phyloP scores from a whole-genome alignment of 2,113 vertebrate species.

The Poecile atricapillus region DNA sequence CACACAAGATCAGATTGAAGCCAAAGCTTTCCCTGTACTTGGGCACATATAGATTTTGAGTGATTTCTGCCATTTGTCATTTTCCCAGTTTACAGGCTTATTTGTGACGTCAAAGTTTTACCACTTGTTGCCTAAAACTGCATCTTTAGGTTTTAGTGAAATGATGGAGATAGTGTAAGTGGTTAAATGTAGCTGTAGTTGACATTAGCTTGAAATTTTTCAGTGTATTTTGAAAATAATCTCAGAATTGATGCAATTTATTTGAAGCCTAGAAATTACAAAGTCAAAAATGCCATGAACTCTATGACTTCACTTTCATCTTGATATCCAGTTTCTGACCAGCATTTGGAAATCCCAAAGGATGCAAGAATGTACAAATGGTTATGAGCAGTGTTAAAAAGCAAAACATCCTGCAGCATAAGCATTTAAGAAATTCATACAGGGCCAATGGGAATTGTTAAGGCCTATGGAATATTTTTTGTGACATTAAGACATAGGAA shows the following conservation, averaged over 20 bases:
- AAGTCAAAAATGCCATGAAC: not conserved
- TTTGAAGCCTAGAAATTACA: not conserved
- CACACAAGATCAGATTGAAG: not conserved
- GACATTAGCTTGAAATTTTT: not conserved
- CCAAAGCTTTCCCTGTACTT: not conserved
- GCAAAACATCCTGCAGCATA: not conserved
- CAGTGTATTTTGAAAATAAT: not conserved
- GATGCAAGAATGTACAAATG: not conserved
- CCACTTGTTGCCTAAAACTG: not conserved
- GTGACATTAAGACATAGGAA: not conserved
- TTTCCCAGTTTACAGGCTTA: not conserved
- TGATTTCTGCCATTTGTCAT: not conserved
- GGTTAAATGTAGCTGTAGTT: not conserved
- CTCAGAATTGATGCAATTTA: not conserved
- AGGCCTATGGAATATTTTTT: not conserved
- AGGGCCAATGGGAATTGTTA: not conserved
- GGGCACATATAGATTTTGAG: not conserved
- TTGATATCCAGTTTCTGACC: not conserved
- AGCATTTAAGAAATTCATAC: not conserved
- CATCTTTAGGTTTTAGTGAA: not conserved
- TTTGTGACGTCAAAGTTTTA: not conserved
- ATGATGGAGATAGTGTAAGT: not conserved
- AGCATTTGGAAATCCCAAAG: constrained; percentile 27
- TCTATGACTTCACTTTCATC: not conserved
- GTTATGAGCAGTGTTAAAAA: not conserved